These are phyloP conservation scores for Centropristis striata DNA, from an alignment of 2,113 vertebrate species.

Conservation along the genomic window DNA sequence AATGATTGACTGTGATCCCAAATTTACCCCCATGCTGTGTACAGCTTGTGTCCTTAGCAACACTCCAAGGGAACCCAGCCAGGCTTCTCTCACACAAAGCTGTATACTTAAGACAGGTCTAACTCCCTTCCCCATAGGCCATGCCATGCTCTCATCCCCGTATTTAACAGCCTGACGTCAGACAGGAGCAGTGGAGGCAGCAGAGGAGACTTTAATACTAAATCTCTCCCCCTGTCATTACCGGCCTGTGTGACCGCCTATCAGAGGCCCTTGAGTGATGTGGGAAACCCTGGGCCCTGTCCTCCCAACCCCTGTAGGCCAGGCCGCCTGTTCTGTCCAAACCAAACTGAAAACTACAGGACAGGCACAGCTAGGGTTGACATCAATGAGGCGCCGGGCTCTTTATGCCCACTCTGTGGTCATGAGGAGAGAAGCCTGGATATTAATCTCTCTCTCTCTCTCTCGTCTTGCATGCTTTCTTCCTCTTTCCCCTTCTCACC, in stretches of 20 bases:
- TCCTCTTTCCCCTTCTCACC: slow-evolving; percentile 69
- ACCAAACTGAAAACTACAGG: slow-evolving; percentile 84
- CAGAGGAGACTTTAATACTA: slow-evolving; percentile 84
- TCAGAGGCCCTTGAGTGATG: slow-evolving; percentile 86
- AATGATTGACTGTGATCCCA: slow-evolving; percentile 57
- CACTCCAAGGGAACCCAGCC: slow-evolving; percentile 44
- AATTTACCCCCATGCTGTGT: slow-evolving; percentile 50
- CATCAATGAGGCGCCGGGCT: slow-evolving; percentile 79
- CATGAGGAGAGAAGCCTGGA: slow-evolving; percentile 78
- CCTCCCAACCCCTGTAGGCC: slow-evolving; percentile 79
- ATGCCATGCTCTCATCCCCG: slow-evolving; percentile 81
- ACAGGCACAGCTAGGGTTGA: slow-evolving; percentile 79
- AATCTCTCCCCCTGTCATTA: slow-evolving; percentile 88
- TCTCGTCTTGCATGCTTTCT: slow-evolving; percentile 69
- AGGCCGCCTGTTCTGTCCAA: slow-evolving; percentile 82
- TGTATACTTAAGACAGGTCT: slow-evolving; percentile 78
- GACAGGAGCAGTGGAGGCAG: slow-evolving; percentile 78
- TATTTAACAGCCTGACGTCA: slow-evolving; percentile 87
- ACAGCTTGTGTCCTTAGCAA: slow-evolving; percentile 65
- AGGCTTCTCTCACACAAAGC: slow-evolving; percentile 69
- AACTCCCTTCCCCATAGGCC: slow-evolving; percentile 70
- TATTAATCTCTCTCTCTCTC: slow-evolving; percentile 79
- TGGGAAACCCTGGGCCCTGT: slow-evolving; percentile 83
- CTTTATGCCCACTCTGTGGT: slow-evolving; percentile 85
- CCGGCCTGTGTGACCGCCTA: slow-evolving; percentile 82